These are phyloP conservation scores for Odontocolon sp. DNA, from an alignment of 2,888 invertebrate genomes.

Conservation along the genomic window DNA sequence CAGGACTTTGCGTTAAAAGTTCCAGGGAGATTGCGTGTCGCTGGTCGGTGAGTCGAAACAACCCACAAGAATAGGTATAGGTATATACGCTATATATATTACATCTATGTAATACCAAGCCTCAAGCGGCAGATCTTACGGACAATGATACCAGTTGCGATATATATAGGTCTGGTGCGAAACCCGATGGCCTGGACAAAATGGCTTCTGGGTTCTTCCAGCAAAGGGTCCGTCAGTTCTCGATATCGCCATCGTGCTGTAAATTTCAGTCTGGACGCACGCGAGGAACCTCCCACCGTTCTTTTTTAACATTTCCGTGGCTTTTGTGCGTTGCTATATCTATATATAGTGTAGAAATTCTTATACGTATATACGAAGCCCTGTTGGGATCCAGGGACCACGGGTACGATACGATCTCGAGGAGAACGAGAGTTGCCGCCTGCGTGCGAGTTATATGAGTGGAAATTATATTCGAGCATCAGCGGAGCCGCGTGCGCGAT, in stretches of 20 bases:
- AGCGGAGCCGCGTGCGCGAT: slow-evolving; percentile 15
- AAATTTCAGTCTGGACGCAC: slow-evolving; percentile 27
- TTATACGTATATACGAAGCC: background rate
- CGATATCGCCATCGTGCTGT: slow-evolving; percentile 47
- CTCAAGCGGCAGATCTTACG: background rate
- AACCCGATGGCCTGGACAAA: slow-evolving; percentile 31
- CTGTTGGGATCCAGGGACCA: slow-evolving; percentile 1
- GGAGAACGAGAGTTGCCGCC: slow-evolving; percentile 37
- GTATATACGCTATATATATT: background rate
- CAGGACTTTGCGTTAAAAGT: slow-evolving; percentile 45
- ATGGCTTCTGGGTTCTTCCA: slow-evolving; percentile 32
- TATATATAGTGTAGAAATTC: background rate
- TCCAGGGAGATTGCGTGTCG: slow-evolving; percentile 42
- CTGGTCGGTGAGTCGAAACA: slow-evolving; percentile 21
- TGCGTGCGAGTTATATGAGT: slow-evolving; percentile 37
- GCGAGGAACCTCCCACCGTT: slow-evolving; percentile 54
- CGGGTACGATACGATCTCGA: slow-evolving; percentile 42
- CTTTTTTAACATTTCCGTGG: slow-evolving; percentile 2
- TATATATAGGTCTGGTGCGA: background rate
- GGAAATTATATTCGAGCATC: slow-evolving; percentile 47
- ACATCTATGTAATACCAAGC: background rate
- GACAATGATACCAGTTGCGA: slow-evolving; percentile 20
- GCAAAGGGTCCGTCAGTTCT: slow-evolving; percentile 16
- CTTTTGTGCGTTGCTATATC: too few species aligned
- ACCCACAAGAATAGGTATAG: slow-evolving; percentile 1